Evolutionary conservation across 2,797 vertebrate species (phyloP), one percentile per base, ranked within the genome.

Genomic region (Anniella stebbinsi): DNA sequence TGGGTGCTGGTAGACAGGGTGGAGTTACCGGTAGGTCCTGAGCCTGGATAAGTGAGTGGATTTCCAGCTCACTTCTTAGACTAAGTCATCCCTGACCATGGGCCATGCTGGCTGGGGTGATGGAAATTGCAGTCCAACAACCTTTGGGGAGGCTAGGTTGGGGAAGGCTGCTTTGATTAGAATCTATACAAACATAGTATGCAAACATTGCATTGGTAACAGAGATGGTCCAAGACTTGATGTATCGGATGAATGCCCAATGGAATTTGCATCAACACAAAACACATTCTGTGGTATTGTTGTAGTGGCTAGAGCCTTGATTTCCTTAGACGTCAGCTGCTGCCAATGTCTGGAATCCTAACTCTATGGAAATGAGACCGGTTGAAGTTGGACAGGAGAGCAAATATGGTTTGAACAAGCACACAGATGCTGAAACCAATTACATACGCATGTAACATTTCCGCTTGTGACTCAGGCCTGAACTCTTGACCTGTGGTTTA

Each of bases 401-500:
- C 45, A 85, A 85, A 73, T 25, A 51, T 51, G 54, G 48, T 85
- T 73, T 85, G 84, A 85, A 36, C 69, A 54, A n/a, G 18, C 81
- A 66, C 28, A 36, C 83, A 54, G 48, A 73, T 17, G 54, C 69
- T 85, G 67, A 54, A 28, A 54, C 48, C 48, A 72, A 72, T 85
- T 72, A 54, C 21, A 28, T 5, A 54, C 48, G 57, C 69, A 72
- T 54, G 45, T 28, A 85, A 54, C 30, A n/a, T 54, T 54, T 45
- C 69, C 33, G n/a, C 45, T 85, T 72, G 18, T 28, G 84, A 33
- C 33, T 57, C 69, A 54, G 69, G 67, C 33, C 25, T 72, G 84
- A 85, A 85, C 67, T 85, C 67, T 33, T 51, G 83, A 72, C 83
- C 83, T 84, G 41, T 51, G 25, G 82, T 84, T 84, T 84, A 69